Conservation (phyloP, 1,140 invertebrate genomes). For the Halesus radiatus region DNA sequence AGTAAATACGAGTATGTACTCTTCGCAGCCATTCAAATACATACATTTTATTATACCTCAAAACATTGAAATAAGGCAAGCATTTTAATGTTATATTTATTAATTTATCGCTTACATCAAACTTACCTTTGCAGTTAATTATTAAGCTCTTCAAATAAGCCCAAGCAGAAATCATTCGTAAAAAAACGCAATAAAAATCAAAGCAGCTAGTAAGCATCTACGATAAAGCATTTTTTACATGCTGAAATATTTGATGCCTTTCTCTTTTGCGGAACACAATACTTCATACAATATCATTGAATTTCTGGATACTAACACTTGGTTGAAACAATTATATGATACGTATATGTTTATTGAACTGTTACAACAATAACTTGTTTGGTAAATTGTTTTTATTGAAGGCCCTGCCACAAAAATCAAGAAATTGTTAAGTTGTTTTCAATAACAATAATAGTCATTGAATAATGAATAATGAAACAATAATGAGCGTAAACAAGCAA, state of each 20-base stretch:
- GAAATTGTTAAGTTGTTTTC: too few species aligned
- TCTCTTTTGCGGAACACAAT: conserved; percentile 40
- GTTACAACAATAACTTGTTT: too few species aligned
- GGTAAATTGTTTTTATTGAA: too few species aligned
- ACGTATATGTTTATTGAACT: too few species aligned
- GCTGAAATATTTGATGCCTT: conserved; percentile 54
- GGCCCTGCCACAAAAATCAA: too few species aligned
- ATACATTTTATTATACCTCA: background rate
- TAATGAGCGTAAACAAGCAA: too few species aligned
- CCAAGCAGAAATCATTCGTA: conserved; percentile 47
- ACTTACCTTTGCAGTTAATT: conserved; percentile 22
- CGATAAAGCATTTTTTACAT: conserved; percentile 39
- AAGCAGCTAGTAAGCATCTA: conserved; percentile 52
- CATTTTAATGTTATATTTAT: conserved; percentile 15
- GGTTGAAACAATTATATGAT: too few species aligned
- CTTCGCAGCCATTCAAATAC: too few species aligned
- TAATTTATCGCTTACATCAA: background rate
- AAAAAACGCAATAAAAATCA: conserved; percentile 43
- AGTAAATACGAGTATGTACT: too few species aligned
- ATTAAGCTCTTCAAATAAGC: conserved; percentile 12
- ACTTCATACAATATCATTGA: background rate
- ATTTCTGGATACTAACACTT: too few species aligned
- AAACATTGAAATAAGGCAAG: conserved; percentile 22
- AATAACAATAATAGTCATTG: too few species aligned
- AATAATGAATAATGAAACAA: too few species aligned